Conservation (phyloP, 2,113 vertebrate species). For the Channa argus region DNA sequence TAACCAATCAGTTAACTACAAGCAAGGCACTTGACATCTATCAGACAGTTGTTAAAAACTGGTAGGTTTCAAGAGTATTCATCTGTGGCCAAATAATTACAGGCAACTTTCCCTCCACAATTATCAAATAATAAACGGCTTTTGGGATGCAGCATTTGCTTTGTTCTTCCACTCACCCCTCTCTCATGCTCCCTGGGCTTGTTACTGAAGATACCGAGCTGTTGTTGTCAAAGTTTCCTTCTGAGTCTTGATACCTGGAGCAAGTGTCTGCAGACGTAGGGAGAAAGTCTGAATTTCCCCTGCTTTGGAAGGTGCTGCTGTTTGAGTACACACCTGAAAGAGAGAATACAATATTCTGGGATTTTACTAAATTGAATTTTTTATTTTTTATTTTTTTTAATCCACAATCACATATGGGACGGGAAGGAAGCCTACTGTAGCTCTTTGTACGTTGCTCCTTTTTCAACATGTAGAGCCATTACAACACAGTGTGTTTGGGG, state of each 20-base stretch:
- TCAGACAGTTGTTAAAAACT: too few species aligned
- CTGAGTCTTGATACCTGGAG: conserved; percentile 58
- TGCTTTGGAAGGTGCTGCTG: conserved; percentile 41
- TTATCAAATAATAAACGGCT: background rate
- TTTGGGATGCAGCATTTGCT: background rate
- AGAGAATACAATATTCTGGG: background rate
- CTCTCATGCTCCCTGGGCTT: conserved; percentile 48
- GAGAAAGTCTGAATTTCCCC: conserved; percentile 51
- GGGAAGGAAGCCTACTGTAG: too few species aligned
- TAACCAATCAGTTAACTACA: conserved; percentile 2
- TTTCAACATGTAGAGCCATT: too few species aligned
- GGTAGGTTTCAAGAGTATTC: too few species aligned
- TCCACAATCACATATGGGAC: too few species aligned
- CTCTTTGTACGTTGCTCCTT: too few species aligned
- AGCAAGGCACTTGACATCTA: conserved; percentile 6
- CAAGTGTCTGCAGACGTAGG: conserved; percentile 52
- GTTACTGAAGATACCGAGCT: conserved; percentile 54
- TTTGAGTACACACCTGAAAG: conserved; percentile 67
- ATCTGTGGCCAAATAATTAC: too few species aligned
- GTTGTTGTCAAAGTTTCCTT: conserved; percentile 63
- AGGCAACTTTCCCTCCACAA: background rate
- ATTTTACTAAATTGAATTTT: too few species aligned
- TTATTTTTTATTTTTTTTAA: too few species aligned
- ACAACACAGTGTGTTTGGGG: too few species aligned
- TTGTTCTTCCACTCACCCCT: conserved; percentile 60